Base-by-base conservation (phyloP, 1,140 invertebrate species). In the Agrilus planipennis region DNA sequence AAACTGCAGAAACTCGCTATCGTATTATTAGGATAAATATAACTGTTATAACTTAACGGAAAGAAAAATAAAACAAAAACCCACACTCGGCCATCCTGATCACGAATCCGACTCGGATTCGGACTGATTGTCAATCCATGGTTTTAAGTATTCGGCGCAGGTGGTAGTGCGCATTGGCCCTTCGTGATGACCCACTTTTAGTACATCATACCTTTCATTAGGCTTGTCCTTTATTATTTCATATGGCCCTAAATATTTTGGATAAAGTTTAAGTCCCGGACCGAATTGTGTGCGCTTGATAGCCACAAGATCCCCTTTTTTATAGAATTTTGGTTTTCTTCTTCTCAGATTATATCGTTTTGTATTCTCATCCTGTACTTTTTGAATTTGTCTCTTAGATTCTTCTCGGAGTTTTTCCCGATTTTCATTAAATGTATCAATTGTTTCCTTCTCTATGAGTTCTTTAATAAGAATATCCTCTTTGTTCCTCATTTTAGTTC, bases 221-320 rank as follows among this genome's bases (percentile, higher is more conserved):
- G 32, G 11, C 18, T 57, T 55, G 3, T 44, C 25, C 34, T 52
- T 56, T 1, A 44, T 20, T 2, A 58, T 31, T n/a, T 45, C 22
- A 36, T 67, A 65, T 2, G 61, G 60, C 14, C 61, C 61, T 17
- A 65, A 34, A 39, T 45, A 67, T 27, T 63, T 62, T 12, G 41
- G 44, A 14, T 51, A 42, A 9, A 65, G 19, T 35, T 65, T 65
- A 9, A 53, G 34, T 1, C 57, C 60, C 12, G 46, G 35, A 4
- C 46, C 42, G 42, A 58, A 58, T 18, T 64, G 58, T 0, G 64
- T 61, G 20, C 52, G 31, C 34, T 60, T 56, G 3, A 63, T 63
- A 9, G 57, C 59, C 5, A 63, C 60, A 29, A 58, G 22, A 37
- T 65, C 61, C 14, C 43, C 43, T 7, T 17, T 16, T 28, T 37